Evolutionary conservation across 1,140 invertebrate genomes (phyloP), one percentile per base, ranked within the genome.

Genomic region (Trichonephila clavata): DNA sequence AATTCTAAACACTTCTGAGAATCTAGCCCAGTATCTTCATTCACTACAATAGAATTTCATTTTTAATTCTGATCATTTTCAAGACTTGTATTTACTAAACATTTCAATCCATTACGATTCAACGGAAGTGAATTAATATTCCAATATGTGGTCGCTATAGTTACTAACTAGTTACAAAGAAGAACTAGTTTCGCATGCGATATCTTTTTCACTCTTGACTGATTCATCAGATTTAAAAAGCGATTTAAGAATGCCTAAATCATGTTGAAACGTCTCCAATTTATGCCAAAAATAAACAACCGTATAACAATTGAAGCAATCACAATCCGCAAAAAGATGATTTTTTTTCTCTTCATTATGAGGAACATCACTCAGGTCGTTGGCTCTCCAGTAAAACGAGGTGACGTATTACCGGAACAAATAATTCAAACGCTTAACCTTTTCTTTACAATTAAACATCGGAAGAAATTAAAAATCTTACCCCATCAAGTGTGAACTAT

Each of bases 391-490:
- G 32, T 60, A 84, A 50, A 91, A 91, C 71, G 71, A 83, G 90
- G 77, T 91, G 90, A 91, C 90, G 90, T 83, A 27, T 91, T 91
- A 63, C 90, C 90, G 90, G 90, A 91, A 91, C 90, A 91, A 91
- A 91, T 91, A 91, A 80, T 91, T 63, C 71, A 57, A 83, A 61
- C 90, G 90, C 90, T 91, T 91, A 91, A 91, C 90, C 90, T 91
- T 91, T 84, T 83, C 90, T 60, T 91, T 60, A 91, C 71, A 80
- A 91, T 81, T 91, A 81, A 91, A 91, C 90, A 84, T 91, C 77
- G 90, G 90, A 91, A 83, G 90, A 91, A 91, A 91, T 91, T 91
- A 91, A 91, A 91, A 91, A 91, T 91, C 90, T 63, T 80, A 65
- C n/a, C 60, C 80, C 90, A 91, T 91, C 90, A 91, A 50, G 59